A percentile compares a stretch with the other conserved stretches of the same genome.
Conservation (phyloP, 1,140 invertebrate species). For the Mercenaria mercenaria region DNA sequence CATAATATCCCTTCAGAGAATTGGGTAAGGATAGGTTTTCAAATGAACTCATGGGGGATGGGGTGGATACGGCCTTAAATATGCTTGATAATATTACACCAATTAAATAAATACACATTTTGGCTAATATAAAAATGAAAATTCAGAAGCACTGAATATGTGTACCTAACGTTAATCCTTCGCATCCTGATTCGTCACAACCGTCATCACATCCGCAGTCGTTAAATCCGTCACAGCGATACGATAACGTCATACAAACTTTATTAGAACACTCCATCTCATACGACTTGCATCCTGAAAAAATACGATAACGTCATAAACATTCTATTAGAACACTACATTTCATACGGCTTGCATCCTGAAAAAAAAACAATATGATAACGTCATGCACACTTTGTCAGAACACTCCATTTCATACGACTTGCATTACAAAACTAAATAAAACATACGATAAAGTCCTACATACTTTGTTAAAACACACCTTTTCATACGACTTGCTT, state of each 20-base stretch:
- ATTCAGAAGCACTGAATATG: no score
- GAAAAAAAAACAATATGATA: constrained; percentile 76
- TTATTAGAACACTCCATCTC: constrained; percentile 77
- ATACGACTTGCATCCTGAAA: constrained; percentile 72
- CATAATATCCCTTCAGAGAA: no score
- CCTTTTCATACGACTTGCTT: no score
- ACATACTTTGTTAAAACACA: background rate
- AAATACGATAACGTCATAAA: no score
- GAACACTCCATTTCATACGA: constrained; percentile 74
- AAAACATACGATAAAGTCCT: no score
- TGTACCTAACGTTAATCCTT: constrained; percentile 65
- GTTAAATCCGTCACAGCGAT: constrained; percentile 77
- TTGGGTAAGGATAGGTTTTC: no score
- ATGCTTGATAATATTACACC: no score
- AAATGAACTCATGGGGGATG: no score
- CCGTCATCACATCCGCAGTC: constrained; percentile 77
- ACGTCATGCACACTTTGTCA: constrained; percentile 76
- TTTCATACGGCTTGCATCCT: no score
- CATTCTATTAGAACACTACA: constrained; percentile 3
- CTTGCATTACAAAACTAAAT: constrained; percentile 74
- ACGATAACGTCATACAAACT: constrained; percentile 75
- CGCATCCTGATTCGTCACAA: constrained; percentile 78
- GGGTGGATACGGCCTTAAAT: no score
- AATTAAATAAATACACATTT: no score
- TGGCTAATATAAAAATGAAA: no score